Evolutionary conservation across 2,888 invertebrate species (phyloP).

Genomic region (Branchipolynoe longqiensis): DNA sequence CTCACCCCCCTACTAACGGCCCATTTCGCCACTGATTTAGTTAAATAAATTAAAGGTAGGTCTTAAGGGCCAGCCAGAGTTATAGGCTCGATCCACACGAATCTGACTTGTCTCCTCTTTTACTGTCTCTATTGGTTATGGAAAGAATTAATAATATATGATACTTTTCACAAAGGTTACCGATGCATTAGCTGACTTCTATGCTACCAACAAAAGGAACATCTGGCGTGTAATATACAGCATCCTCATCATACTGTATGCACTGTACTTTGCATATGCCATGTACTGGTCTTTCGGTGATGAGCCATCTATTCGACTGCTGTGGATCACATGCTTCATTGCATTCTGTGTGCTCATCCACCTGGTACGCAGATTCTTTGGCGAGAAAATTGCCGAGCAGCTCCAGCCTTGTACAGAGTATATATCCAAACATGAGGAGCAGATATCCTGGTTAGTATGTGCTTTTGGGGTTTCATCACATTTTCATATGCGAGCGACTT

Average conservation of each 20-base stretch:
- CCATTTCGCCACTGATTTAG: no score
- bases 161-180: background rate
- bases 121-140: no score
- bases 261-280: slow-evolving; percentile 73
- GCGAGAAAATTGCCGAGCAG: background rate
- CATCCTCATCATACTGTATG: slow-evolving; percentile 64
- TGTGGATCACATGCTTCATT: slow-evolving; percentile 72
- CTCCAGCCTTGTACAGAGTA: slow-evolving; percentile 13
- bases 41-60: no score
- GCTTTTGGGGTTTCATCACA: slow-evolving; percentile 35
- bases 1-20: no score
- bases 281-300: slow-evolving; percentile 63
- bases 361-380: background rate
- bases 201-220: background rate
- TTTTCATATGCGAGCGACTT: no score
- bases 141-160: no score
- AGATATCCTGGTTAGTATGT: slow-evolving; percentile 47
- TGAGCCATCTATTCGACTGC: slow-evolving; percentile 74
- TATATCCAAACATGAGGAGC: background rate
- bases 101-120: no score
- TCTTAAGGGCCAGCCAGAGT: no score
- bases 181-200: background rate
- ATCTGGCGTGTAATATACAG: slow-evolving; percentile 7
- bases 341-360: slow-evolving; percentile 66
- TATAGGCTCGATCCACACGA: no score